A percentile compares a stretch with the other conserved stretches of the same genome.
These are phyloP conservation scores for Perca schrenkii DNA, from an alignment of 2,113 vertebrate species.

Conservation along the genomic window DNA sequence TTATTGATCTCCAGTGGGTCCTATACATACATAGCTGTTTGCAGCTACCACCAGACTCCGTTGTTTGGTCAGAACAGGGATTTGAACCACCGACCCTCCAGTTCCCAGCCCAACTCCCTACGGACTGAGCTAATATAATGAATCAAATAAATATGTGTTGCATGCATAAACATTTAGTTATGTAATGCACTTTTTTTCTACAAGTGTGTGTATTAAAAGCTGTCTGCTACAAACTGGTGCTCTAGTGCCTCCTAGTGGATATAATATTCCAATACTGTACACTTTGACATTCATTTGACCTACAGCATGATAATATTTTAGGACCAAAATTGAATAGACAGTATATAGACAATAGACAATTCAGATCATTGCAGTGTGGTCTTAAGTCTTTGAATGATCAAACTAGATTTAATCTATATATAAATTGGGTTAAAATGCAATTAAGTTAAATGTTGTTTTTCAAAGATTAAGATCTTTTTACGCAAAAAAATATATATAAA, in stretches of 20 bases:
- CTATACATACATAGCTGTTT: too few species aligned
- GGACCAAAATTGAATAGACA: not conserved
- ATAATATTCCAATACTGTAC: not conserved
- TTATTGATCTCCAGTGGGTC: too few species aligned
- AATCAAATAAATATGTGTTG: not conserved
- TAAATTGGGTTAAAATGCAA: too few species aligned
- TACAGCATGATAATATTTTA: not conserved
- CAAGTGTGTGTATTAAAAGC: not conserved
- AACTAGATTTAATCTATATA: not conserved
- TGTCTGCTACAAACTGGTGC: not conserved
- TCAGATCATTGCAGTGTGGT: not conserved
- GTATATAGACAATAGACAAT: too few species aligned
- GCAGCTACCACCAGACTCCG: too few species aligned
- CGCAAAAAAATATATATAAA: not conserved
- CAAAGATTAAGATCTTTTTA: not conserved
- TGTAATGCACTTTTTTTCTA: not conserved
- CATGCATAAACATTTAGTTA: not conserved
- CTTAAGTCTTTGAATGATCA: not conserved
- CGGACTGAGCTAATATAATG: not conserved
- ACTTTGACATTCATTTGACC: conserved; percentile 23
- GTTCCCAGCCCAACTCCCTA: too few species aligned
- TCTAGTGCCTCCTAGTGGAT: conserved; percentile 52
- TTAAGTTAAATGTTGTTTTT: not conserved
- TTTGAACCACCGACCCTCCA: too few species aligned
- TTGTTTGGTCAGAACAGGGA: too few species aligned